A percentile compares a stretch with the other conserved stretches of the same genome.
Evolutionary conservation across 1,140 invertebrate species (phyloP).

Genomic region (Anastatus disparis): DNA sequence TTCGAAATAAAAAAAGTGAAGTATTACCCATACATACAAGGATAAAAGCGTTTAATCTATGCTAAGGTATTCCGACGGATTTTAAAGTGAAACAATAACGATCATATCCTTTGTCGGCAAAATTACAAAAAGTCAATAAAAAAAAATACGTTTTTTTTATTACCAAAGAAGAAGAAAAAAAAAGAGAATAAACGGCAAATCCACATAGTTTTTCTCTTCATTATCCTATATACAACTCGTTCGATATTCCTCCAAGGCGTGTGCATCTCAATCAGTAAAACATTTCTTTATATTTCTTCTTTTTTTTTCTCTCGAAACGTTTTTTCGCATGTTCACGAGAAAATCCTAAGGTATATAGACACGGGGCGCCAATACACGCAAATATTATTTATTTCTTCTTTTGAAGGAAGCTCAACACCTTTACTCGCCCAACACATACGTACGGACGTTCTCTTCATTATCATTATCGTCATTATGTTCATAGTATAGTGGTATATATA

Average conservation of each 20-base stretch:
- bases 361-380: no score
- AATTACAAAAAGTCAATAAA: not conserved
- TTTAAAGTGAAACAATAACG: not conserved
- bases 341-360: no score
- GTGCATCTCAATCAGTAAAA: conserved; percentile 20
- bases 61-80: not conserved
- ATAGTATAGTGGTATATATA: not conserved
- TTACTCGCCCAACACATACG: not conserved
- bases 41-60: not conserved
- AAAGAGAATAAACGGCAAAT: not conserved
- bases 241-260: not conserved
- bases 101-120: conserved; percentile 22
- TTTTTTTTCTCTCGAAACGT: no score
- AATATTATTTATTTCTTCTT: not conserved
- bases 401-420: conserved; percentile 22
- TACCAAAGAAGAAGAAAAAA: not conserved
- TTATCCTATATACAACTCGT: not conserved
- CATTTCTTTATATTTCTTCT: no score
- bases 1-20: no score
- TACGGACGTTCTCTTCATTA: conserved; percentile 17
- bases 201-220: conserved; percentile 1
- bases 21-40: not conserved
- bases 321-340: no score
- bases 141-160: no score
- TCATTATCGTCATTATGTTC: conserved; percentile 17